phyloP scores from a whole-genome alignment of 92 coral and sea anemone species.

The Isaurus tuberculatus region DNA sequence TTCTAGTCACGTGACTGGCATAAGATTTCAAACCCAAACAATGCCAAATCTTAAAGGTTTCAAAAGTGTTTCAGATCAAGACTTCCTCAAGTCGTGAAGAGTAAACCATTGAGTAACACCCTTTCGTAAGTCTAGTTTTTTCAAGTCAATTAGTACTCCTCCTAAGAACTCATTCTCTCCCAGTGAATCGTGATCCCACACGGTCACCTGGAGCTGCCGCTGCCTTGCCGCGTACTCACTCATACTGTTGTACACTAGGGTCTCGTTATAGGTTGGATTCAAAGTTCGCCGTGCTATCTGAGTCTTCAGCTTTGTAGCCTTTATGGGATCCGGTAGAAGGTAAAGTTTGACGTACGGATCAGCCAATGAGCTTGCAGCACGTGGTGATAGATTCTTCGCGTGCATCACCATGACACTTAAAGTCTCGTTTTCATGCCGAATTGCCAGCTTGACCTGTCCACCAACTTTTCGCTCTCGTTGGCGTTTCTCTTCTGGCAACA shows the following conservation, averaged over 20 bases:
- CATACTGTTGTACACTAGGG: constrained; percentile 73
- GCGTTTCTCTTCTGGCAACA: constrained; percentile 92
- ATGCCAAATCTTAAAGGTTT: neutral
- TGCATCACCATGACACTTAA: constrained; percentile 97
- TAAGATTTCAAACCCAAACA: no score
- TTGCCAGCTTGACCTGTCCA: constrained; percentile 86
- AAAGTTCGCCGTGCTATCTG: constrained; percentile 89
- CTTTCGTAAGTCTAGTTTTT: constrained; percentile 73
- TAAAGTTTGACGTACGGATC: constrained; percentile 99
- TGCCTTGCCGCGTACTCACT: constrained; percentile 70
- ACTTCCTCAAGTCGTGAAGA: constrained; percentile 77
- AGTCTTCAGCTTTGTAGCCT: constrained; percentile 95
- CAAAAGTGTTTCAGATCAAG: neutral
- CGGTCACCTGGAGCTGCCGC: constrained; percentile 89
- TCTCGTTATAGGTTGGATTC: constrained; percentile 97
- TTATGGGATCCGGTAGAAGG: constrained; percentile 91
- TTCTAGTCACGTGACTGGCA: no score
- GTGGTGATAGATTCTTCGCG: constrained; percentile 85
- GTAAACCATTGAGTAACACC: constrained; percentile 80
- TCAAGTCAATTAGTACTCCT: constrained; percentile 86
- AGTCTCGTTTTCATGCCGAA: constrained; percentile 75
- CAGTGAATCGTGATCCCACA: constrained; percentile 93
- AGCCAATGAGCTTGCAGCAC: constrained; percentile 76
- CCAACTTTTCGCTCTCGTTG: constrained; percentile 82
- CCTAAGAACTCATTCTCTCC: constrained; percentile 97